Evolutionary conservation across 2,888 invertebrate species (phyloP).

Genomic region (Dorcus hopei): DNA sequence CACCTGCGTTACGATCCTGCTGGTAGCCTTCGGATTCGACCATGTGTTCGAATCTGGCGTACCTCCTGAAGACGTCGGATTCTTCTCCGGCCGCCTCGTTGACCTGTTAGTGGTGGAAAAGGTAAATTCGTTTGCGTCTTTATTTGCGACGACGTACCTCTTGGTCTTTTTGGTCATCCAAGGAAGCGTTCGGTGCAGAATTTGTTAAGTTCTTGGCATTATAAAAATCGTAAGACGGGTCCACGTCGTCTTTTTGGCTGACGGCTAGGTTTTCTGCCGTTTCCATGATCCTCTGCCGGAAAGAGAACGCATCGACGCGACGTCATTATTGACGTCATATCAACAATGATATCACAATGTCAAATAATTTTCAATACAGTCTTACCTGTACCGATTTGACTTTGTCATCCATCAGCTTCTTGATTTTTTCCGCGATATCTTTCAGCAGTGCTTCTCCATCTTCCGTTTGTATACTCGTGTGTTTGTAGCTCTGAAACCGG

Average conservation of each 20-base stretch:
- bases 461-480: constrained; percentile 67
- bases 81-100: constrained; percentile 5
- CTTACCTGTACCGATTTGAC: constrained; percentile 79
- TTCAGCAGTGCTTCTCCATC: constrained; percentile 76
- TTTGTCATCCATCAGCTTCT: constrained; percentile 84
- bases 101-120: neutral
- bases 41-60: neutral
- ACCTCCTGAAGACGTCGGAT: constrained; percentile 1
- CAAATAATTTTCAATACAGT: constrained; percentile 8
- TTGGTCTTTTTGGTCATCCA: constrained; percentile 55
- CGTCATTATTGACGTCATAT: too few species aligned
- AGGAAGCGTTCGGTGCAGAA: constrained; percentile 51
- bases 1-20: constrained; percentile 17
- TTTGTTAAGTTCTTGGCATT: constrained; percentile 66
- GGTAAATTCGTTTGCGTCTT: neutral
- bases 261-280: constrained; percentile 78
- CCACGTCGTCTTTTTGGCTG: constrained; percentile 54
- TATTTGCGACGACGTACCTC: constrained; percentile 23
- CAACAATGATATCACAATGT: too few species aligned
- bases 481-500: constrained; percentile 68
- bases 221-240: constrained; percentile 63
- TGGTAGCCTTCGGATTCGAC: constrained; percentile 32
- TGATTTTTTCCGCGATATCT: constrained; percentile 80
- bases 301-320: neutral
- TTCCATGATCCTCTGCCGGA: constrained; percentile 75